Evolutionary conservation across 2,113 vertebrate species (phyloP).

Genomic region (Toxotes jaculatrix): DNA sequence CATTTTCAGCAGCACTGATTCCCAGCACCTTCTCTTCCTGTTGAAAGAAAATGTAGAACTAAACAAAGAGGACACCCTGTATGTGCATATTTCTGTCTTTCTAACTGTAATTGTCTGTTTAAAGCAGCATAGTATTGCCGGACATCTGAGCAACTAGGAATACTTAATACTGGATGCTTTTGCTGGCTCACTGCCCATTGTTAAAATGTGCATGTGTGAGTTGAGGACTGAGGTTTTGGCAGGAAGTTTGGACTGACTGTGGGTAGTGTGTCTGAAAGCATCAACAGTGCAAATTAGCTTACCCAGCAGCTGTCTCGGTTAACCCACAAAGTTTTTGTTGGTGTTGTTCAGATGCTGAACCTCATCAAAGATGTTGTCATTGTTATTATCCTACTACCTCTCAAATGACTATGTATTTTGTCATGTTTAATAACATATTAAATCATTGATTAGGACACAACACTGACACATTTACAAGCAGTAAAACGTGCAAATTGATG

Average conservation of each 20-base stretch:
- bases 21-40: no score
- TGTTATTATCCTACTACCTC: not conserved
- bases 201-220: not conserved
- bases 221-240: not conserved
- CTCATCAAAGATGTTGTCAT: not conserved
- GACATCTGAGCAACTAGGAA: no score
- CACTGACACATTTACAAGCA: not conserved
- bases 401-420: not conserved
- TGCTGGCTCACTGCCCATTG: no score
- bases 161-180: no score
- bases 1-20: not conserved
- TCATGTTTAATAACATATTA: not conserved
- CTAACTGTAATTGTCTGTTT: no score
- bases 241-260: constrained; percentile 1
- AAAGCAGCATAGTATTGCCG: no score
- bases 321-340: not conserved
- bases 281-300: not conserved
- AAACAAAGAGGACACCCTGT: no score
- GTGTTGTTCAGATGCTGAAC: not conserved
- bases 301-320: not conserved
- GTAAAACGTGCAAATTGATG: no score
- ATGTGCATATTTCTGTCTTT: not conserved
- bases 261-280: not conserved
- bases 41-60: no score
- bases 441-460: not conserved